Conservation (phyloP, 1,140 invertebrate genomes). For the Drosophila prosaltans region DNA sequence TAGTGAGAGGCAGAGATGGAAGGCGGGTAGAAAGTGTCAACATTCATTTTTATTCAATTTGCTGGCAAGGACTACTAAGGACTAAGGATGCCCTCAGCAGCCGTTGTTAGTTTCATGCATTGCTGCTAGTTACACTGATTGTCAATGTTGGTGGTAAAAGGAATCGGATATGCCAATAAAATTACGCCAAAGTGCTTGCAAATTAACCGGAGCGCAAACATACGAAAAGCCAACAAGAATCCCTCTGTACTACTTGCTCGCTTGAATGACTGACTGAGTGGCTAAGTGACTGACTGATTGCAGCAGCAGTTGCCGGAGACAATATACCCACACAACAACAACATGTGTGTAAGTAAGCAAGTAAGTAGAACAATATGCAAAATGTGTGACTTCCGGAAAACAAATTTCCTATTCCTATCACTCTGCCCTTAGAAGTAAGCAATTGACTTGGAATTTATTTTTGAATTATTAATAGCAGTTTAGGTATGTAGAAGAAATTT, state of each 20-base stretch:
- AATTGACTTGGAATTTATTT: neutral
- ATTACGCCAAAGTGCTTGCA: constrained; percentile 58
- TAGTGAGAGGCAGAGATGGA: neutral
- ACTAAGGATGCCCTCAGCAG: constrained; percentile 11
- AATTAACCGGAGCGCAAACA: constrained; percentile 57
- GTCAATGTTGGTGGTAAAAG: constrained; percentile 27
- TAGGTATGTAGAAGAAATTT: no score
- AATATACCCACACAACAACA: neutral
- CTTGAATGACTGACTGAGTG: constrained; percentile 23
- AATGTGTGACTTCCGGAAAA: neutral
- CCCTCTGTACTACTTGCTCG: neutral
- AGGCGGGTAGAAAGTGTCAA: constrained; percentile 40
- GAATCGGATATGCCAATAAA: constrained; percentile 55
- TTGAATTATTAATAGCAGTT: no score
- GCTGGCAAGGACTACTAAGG: constrained; percentile 20
- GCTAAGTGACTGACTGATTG: constrained; percentile 2
- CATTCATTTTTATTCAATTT: constrained; percentile 67
- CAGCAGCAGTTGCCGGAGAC: neutral
- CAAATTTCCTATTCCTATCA: neutral
- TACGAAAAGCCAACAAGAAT: constrained; percentile 29
- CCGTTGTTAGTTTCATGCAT: constrained; percentile 55
- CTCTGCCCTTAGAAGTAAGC: neutral
- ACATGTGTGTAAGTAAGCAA: neutral
- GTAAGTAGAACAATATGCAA: neutral
- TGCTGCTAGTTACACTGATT: constrained; percentile 46